Conservation (phyloP, 2,113 vertebrate species). For the Erpornis zantholeuca region DNA sequence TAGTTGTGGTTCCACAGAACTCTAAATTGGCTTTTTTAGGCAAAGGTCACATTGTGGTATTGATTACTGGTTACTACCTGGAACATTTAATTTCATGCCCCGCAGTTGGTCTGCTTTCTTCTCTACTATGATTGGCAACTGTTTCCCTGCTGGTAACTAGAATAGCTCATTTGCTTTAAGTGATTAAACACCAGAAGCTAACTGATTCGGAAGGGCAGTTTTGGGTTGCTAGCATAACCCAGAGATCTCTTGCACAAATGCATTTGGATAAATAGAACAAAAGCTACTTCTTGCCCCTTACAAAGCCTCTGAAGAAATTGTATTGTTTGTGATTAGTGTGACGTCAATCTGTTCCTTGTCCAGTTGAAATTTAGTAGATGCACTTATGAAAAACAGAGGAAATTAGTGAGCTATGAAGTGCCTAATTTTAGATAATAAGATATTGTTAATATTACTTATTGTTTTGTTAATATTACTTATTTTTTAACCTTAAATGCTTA, state of each 20-base stretch:
- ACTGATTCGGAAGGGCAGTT: constrained; percentile 15
- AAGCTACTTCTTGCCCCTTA: neutral
- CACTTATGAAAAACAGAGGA: neutral
- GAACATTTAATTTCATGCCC: constrained; percentile 78
- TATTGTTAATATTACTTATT: neutral
- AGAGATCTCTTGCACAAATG: neutral
- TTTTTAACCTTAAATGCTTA: constrained; percentile 11
- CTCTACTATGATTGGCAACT: constrained; percentile 59
- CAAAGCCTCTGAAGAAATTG: neutral
- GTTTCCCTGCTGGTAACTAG: constrained; percentile 51
- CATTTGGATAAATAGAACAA: neutral
- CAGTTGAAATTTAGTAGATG: neutral
- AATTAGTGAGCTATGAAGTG: neutral
- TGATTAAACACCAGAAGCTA: constrained; percentile 38
- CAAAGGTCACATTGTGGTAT: constrained; percentile 67
- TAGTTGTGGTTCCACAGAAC: neutral
- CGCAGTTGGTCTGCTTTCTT: constrained; percentile 69
- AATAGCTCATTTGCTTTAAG: constrained; percentile 40
- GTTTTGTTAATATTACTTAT: neutral
- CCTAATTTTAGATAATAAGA: neutral
- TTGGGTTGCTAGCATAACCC: neutral
- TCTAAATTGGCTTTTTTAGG: constrained; percentile 43
- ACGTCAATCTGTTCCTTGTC: neutral
- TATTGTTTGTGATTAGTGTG: neutral
- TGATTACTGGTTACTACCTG: constrained; percentile 75